phyloP scores from a whole-genome alignment of 1,140 invertebrate species.

The Zaprionus davidi region DNA sequence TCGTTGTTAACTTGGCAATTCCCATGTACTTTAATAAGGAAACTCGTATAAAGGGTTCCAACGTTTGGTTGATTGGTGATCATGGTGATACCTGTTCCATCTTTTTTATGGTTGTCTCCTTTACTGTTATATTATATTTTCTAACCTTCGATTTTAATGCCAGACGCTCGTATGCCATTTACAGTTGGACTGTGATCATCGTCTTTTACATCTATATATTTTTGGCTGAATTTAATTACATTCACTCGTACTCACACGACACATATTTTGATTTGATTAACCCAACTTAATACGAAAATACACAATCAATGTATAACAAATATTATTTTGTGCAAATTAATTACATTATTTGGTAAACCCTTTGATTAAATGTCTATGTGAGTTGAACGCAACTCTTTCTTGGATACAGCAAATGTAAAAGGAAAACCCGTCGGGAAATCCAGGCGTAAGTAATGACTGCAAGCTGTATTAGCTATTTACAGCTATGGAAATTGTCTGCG shows the following conservation, averaged over 20 bases:
- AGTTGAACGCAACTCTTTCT: too few species aligned
- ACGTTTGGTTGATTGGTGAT: constrained; percentile 24
- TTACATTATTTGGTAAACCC: too few species aligned
- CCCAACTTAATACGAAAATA: neutral
- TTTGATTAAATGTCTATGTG: too few species aligned
- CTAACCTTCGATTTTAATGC: constrained; percentile 43
- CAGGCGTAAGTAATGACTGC: too few species aligned
- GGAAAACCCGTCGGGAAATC: too few species aligned
- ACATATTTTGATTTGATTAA: neutral
- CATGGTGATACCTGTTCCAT: constrained; percentile 47
- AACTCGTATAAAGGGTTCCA: neutral
- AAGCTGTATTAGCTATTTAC: too few species aligned
- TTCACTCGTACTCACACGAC: neutral
- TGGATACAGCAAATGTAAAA: too few species aligned
- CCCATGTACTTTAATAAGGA: constrained; percentile 14
- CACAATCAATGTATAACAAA: neutral
- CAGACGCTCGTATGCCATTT: constrained; percentile 54
- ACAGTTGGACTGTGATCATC: constrained; percentile 27
- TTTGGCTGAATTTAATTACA: neutral
- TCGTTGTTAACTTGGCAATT: constrained; percentile 25
- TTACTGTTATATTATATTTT: constrained; percentile 26
- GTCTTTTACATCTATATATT: constrained; percentile 5
- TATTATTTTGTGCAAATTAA: too few species aligned
- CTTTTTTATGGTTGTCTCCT: constrained; percentile 38
- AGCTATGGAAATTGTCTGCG: too few species aligned